Evolutionary conservation across 2,113 vertebrate genomes (phyloP), one percentile per base, ranked within the genome.

Genomic region (Casuarius casuarius): DNA sequence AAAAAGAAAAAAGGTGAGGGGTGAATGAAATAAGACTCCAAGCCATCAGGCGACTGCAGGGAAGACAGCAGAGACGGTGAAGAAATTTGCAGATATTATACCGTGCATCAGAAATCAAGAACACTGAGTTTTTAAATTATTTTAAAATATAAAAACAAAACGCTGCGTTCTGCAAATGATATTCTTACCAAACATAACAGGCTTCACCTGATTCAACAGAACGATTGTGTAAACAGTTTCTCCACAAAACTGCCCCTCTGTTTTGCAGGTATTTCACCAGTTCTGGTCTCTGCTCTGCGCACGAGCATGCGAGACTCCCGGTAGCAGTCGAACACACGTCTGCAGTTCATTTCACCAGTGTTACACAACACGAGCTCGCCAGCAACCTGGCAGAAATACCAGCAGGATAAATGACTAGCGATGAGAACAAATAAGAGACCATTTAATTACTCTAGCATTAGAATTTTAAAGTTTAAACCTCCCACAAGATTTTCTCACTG

Each of bases 341-440:
- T 73, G 71, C 71, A 84, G 91, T 78, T 95, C 71, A 46, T 89
- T 87, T 90, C 84, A 89, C 22, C 81, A 82, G 0, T 70, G 84
- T n/a, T 96, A 87, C 21, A 91, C 91, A 95, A 94, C 90, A 91
- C 2, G 33, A 92, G 66, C 77, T 89, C 7, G 29, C 86, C 91
- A 85, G 84, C 77, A 96, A 91, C 84, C 71, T 72, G 78, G 84
- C 71, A 82, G 66, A 79, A 89, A 65, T 87, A 76, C 5, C 77
- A 94, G 74, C 81, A 74, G 29, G 21, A 94, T 82, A 94, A 96
- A 92, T 62, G 71, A 62, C 70, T 89, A 80, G 44, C 46, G 59
- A 66, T 0, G 12, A 84, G 87, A 89, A 85, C 62, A 89, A 95
- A 73, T 17, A 87, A 22, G 31, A 70, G 62, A 71, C 16, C 19